Evolutionary conservation across 2,113 vertebrate genomes (phyloP), one percentile per base, ranked within the genome.

Genomic region (Pogonocichla stellata): DNA sequence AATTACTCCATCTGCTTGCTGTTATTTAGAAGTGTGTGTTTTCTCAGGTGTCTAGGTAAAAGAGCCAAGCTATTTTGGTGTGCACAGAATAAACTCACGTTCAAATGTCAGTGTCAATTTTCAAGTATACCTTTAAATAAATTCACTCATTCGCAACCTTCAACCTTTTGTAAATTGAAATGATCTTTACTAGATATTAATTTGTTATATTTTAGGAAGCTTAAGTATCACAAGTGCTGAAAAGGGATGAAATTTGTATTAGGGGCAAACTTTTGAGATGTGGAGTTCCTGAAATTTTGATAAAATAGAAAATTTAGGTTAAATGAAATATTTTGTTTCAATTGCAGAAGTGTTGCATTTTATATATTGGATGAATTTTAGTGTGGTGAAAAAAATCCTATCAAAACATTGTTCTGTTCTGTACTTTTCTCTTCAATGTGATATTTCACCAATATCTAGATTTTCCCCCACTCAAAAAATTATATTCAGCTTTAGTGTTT

Each of bases 1-100:
- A 94, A 90, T 91, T 62, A 53, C 36, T 78, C 70, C 69, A 92
- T 89, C 86, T 93, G 88, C 43, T 89, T 93, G 77, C 65, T 94
- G 75, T 93, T 90, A 84, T 81, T 81, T 84, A 81, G 45, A 80
- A 86, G 24, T 40, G 51, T 86, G 62, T 78, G 65, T 87, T 93
- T 89, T 92, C 57, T 96, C 95, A 96, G 94, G 92, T 96, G 86
- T 69, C 69, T 90, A 28, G 77, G 71, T 92, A 74, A 77, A 56
- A 78, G 47, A 83, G 92, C 90, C 85, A 92, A 83, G 56, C 50
- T 90, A 50, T 92, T 95, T 90, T 83, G 38, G 51, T 90, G 54
- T 60, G n/a, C 64, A 42, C 36, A 33, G 71, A 62, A n/a, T 78
- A 90, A 93, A 64, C 40, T 77, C 33, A 12, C 0, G 6, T 62